These are phyloP conservation scores for Limenitis camilla DNA, from an alignment of 2,888 invertebrate genomes.

Conservation along the genomic window DNA sequence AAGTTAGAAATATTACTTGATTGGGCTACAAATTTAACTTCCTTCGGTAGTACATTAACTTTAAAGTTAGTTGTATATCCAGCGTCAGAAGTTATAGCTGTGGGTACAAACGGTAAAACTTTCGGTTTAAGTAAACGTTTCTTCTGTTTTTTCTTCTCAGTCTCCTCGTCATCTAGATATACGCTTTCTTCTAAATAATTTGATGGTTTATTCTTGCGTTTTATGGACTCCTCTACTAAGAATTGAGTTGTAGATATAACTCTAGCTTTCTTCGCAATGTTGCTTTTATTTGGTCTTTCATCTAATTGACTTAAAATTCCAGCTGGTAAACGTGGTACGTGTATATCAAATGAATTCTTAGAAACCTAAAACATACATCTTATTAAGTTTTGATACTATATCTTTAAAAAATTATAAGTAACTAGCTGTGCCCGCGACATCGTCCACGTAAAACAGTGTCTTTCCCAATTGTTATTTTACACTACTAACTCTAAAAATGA, in stretches of 20 bases:
- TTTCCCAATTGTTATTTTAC: no score
- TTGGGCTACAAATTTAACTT: conserved; percentile 52
- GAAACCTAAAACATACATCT: conserved; percentile 34
- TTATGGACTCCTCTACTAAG: conserved; percentile 44
- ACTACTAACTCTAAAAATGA: no score
- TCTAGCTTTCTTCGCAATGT: conserved; percentile 31
- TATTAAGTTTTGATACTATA: neutral
- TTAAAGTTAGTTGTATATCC: conserved; percentile 63
- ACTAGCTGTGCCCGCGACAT: no score
- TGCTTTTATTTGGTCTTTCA: conserved; percentile 37
- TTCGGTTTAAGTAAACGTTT: conserved; percentile 16
- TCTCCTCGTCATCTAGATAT: conserved; percentile 43
- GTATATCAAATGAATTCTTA: conserved; percentile 44
- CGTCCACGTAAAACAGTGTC: no score
- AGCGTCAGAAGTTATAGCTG: conserved; percentile 49
- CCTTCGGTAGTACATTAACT: conserved; percentile 49
- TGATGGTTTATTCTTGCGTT: conserved; percentile 53
- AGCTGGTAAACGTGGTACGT: conserved; percentile 49
- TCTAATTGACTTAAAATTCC: conserved; percentile 46
- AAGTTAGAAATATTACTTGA: conserved; percentile 42
- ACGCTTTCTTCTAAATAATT: conserved; percentile 62
- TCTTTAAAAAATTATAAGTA: neutral
- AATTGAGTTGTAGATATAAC: conserved; percentile 54
- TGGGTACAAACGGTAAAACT: conserved; percentile 56
- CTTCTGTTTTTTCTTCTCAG: conserved; percentile 16